Base-by-base conservation (phyloP, 2,113 vertebrate genomes). In the Columbina picui region DNA sequence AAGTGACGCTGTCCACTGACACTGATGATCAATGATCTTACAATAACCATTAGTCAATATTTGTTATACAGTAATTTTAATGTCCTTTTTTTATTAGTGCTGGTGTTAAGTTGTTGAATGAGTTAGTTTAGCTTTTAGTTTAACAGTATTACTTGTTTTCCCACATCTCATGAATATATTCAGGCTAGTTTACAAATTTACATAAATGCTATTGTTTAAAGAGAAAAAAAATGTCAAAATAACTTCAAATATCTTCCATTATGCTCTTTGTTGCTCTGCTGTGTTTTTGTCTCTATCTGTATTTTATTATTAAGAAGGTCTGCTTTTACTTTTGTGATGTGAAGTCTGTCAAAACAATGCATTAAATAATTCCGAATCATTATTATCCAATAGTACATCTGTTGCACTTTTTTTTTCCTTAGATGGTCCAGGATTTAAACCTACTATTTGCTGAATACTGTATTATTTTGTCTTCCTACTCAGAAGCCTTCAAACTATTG, bases 331-430 rank as follows among this genome's bases (percentile, higher is more conserved):
- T 96, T 96, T 97, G 79, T 95, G 90, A 97, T 81, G 79, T 97
- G 96, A 98, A 96, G 75, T 94, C 96, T 98, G 97, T 98, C 98
- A 98, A 98, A 98, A 98, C 96, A 98, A 94, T 97, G 95, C 96
- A 98, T 97, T 98, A 97, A 98, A 96, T 95, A 95, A 97, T 97
- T 97, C 89, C 87, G 86, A 96, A 90, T 97, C 92, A 92, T 95
- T 93, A 93, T 96, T 91, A 98, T 96, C 79, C 63, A 96, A 43
- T 96, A 90, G 69, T 96, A 90, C 49, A 36, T 97, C 84, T 90
- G 61, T 76, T 97, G 22, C 84, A 7, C n/a, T 59, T 79, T 26
- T 29, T 36, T 41, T 45, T 43, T 70, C 14, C 30, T 89, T 75
- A 86, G 70, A 88, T 91, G 86, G 95, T 70, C 85, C 71, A 82